These are phyloP conservation scores for Caenorhabditis wallacei DNA, from an alignment of 2,888 invertebrate species.

Conservation along the genomic window DNA sequence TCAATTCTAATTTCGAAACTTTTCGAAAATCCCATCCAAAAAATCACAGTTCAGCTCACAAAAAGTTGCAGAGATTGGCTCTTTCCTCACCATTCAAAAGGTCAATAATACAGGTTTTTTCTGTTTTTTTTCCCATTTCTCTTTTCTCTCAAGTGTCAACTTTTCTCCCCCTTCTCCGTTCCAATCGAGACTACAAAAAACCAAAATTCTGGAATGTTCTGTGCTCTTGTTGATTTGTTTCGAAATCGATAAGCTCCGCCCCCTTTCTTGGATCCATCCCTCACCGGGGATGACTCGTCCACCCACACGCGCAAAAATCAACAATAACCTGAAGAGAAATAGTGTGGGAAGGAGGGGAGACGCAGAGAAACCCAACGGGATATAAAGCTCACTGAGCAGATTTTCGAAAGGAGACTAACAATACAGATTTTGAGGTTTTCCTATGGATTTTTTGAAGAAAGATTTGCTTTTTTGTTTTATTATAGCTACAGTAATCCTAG, in stretches of 20 bases:
- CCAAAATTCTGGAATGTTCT: conserved; percentile 49
- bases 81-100: conserved; percentile 32
- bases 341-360: conserved; percentile 4
- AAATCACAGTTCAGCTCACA: too few relatives aligned
- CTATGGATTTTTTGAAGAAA: background rate
- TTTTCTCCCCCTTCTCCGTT: background rate
- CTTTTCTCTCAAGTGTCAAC: conserved; percentile 21
- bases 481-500: too few relatives aligned
- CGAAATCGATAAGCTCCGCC: conserved; percentile 36
- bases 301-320: conserved; percentile 53
- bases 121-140: background rate
- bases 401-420: background rate
- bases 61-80: background rate
- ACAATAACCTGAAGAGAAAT: conserved; percentile 21
- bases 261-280: background rate
- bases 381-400: conserved; percentile 28
- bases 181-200: background rate
- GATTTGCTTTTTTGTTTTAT: too few relatives aligned
- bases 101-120: conserved; percentile 44
- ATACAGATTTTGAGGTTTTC: background rate
- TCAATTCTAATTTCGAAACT: too few relatives aligned
- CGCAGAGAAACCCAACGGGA: conserved; percentile 23
- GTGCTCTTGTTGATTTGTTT: conserved; percentile 36
- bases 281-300: conserved; percentile 34
- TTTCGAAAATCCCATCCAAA: too few relatives aligned